Evolutionary conservation across 2,113 vertebrate genomes (phyloP).

Genomic region (Henicopernis longicauda): DNA sequence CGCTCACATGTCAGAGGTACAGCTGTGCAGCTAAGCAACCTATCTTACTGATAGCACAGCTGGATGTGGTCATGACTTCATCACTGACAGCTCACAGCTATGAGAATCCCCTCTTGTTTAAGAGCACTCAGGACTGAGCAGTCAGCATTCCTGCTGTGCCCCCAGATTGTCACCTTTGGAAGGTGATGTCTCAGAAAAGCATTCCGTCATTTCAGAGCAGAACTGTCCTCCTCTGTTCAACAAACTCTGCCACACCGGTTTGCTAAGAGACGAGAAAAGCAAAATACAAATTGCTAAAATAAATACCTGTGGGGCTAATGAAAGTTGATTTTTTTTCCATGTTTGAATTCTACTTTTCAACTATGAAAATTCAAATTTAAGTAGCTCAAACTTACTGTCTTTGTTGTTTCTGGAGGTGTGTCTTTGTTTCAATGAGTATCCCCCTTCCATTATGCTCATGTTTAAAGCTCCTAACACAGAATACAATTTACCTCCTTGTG

Average conservation of each 20-base stretch:
- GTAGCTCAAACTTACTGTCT: neutral
- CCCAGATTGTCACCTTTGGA: slow-evolving; percentile 5
- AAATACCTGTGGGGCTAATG: neutral
- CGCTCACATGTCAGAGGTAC: neutral
- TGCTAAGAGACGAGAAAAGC: neutral
- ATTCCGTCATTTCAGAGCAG: neutral
- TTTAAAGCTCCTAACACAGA: slow-evolving; percentile 16
- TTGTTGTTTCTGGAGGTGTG: neutral
- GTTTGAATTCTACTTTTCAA: slow-evolving; percentile 1
- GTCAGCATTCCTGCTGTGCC: neutral
- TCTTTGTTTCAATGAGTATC: neutral
- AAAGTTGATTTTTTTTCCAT: neutral
- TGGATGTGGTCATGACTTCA: neutral
- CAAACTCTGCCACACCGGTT: neutral
- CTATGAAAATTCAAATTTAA: neutral
- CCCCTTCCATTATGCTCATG: neutral
- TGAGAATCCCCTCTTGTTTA: neutral
- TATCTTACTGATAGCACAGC: neutral
- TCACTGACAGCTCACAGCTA: neutral
- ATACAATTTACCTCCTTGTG: slow-evolving; percentile 19
- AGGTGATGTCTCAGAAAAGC: neutral
- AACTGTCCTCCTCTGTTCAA: neutral
- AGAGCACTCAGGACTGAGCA: neutral
- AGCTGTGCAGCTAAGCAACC: neutral
- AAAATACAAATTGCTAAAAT: neutral